These are phyloP conservation scores for Heliothis subflexa DNA, from an alignment of 1,140 invertebrate genomes.

Conservation along the genomic window DNA sequence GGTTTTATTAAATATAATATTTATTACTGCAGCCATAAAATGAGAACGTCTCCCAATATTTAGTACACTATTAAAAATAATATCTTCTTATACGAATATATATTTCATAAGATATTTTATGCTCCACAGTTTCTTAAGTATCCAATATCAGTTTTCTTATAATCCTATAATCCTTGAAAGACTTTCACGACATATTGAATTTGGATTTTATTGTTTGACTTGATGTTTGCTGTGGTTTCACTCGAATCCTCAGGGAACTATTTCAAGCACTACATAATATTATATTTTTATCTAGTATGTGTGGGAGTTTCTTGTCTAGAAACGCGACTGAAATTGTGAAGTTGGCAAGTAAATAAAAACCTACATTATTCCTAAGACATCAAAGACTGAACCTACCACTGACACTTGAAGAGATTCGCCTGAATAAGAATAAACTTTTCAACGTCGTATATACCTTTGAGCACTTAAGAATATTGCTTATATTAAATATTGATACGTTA, in stretches of 20 bases:
- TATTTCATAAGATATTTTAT: background rate
- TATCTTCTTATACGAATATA: too few species aligned
- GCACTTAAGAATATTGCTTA: constrained; percentile 38
- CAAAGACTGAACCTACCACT: background rate
- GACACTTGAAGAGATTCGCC: constrained; percentile 12
- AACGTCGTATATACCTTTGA: constrained; percentile 8
- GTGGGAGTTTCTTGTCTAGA: too few species aligned
- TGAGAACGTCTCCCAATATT: too few species aligned
- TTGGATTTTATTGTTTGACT: background rate
- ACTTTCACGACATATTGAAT: constrained; percentile 6
- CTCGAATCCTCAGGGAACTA: too few species aligned
- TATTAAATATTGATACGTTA: constrained; percentile 46
- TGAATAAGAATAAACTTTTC: constrained; percentile 41
- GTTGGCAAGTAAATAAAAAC: too few species aligned
- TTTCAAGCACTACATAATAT: too few species aligned
- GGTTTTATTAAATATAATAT: too few species aligned
- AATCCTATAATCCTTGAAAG: background rate
- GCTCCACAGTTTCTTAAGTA: background rate
- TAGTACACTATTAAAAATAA: too few species aligned
- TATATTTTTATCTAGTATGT: too few species aligned
- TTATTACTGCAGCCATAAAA: too few species aligned
- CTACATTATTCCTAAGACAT: constrained; percentile 3
- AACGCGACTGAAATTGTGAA: too few species aligned
- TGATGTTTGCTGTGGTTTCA: too few species aligned
- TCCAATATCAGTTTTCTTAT: background rate